Percentiles rank a stretch among this genome's conserved stretches.
Conservation (phyloP, 1,140 invertebrate genomes). For the Augochlora pura region DNA sequence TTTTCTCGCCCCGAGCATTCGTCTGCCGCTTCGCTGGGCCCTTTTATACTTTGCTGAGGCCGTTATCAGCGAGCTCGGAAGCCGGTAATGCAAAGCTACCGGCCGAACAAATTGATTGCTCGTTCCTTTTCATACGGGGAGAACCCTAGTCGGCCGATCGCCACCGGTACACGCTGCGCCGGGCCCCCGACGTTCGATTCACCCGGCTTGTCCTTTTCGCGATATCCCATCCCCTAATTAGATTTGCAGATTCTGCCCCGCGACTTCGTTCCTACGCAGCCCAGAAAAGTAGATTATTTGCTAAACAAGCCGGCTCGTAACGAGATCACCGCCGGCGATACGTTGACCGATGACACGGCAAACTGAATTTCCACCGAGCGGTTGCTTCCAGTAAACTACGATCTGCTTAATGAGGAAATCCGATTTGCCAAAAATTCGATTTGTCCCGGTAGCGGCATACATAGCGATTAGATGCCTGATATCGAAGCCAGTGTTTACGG, state of each 20-base stretch:
- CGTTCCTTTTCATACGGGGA: not conserved
- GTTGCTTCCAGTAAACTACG: not conserved
- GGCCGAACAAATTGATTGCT: slow-evolving; percentile 5
- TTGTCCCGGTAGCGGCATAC: not conserved
- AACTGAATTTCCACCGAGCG: slow-evolving; percentile 4
- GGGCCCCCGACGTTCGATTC: too few relatives aligned
- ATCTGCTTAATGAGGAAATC: too few relatives aligned
- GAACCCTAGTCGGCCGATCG: not conserved
- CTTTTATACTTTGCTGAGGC: not conserved
- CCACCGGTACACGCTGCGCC: too few relatives aligned
- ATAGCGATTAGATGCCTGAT: too few relatives aligned
- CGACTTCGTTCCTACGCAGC: not conserved
- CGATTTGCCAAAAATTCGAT: not conserved
- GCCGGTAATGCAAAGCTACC: not conserved
- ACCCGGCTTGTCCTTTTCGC: not conserved
- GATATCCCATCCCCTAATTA: slow-evolving; percentile 10
- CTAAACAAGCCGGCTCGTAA: slow-evolving; percentile 9
- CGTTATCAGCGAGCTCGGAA: not conserved
- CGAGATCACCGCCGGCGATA: slow-evolving; percentile 13
- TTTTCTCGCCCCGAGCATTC: slow-evolving; percentile 3
- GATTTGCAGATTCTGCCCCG: slow-evolving; percentile 9
- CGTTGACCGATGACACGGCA: not conserved
- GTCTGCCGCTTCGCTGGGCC: not conserved
- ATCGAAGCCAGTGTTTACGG: too few relatives aligned
- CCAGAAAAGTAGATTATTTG: slow-evolving; percentile 9